phyloP scores from a whole-genome alignment of 2,113 vertebrate species.

The Charina bottae region DNA sequence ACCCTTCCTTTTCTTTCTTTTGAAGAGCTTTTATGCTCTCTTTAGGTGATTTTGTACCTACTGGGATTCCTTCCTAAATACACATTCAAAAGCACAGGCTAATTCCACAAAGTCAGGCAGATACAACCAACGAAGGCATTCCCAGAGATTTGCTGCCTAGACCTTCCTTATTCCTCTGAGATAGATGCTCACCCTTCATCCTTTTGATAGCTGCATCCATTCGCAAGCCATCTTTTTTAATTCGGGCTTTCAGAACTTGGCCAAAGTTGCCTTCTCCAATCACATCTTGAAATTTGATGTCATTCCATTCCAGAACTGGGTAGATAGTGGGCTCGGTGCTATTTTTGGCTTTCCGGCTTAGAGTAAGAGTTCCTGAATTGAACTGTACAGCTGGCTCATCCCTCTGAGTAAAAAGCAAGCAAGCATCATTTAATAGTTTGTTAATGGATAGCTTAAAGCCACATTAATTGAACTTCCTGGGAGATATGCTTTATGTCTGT shows the following conservation, averaged over 20 bases:
- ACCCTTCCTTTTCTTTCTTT: not conserved
- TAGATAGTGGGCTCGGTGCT: constrained; percentile 82
- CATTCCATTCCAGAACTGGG: constrained; percentile 88
- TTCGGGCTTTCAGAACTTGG: constrained; percentile 88
- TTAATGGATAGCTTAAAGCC: not conserved
- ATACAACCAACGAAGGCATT: not conserved
- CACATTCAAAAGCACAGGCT: not conserved
- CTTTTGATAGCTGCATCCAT: constrained; percentile 91
- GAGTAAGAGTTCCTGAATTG: constrained; percentile 83
- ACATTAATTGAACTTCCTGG: not conserved
- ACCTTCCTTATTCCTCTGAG: not conserved
- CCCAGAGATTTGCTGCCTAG: not conserved
- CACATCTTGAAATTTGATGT: constrained; percentile 92
- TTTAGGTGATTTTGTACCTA: not conserved
- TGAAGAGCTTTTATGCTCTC: too few relatives aligned
- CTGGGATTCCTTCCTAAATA: not conserved
- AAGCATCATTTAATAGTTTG: not conserved
- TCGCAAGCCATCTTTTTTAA: constrained; percentile 88
- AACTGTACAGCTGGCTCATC: constrained; percentile 90
- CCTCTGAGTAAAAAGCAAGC: constrained; percentile 70
- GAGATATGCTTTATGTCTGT: not conserved
- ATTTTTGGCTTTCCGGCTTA: constrained; percentile 82
- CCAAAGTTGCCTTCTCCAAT: constrained; percentile 91
- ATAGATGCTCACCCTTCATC: constrained; percentile 83
- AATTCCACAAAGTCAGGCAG: not conserved